Evolutionary conservation across 2,113 vertebrate species (phyloP).

Genomic region (Toxostoma redivivum): DNA sequence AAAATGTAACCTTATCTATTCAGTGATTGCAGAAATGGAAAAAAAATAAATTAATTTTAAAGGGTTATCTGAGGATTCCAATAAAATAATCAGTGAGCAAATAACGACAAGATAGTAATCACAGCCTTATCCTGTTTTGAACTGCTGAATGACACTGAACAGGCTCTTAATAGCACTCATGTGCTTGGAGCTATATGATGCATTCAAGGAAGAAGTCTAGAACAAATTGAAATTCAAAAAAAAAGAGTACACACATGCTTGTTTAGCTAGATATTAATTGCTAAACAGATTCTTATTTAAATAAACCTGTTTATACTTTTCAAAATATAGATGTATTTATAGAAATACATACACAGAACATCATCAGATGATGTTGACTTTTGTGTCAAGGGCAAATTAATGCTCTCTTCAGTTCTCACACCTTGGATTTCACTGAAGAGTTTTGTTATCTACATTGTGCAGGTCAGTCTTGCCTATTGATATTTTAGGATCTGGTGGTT

Average conservation of each 20-base stretch:
- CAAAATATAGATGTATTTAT: neutral
- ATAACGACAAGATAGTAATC: neutral
- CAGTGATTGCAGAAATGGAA: neutral
- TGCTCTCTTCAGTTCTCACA: neutral
- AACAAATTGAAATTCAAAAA: neutral
- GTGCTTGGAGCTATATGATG: neutral
- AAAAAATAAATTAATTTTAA: neutral
- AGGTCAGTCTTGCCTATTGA: neutral
- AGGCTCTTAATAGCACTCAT: neutral
- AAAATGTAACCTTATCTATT: neutral
- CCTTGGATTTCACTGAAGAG: neutral
- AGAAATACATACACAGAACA: neutral
- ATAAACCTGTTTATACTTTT: neutral
- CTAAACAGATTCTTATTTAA: neutral
- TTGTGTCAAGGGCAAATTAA: neutral
- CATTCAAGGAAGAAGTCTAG: neutral
- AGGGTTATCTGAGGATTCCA: neutral
- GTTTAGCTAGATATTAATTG: neutral
- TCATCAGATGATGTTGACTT: neutral
- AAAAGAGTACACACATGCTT: neutral
- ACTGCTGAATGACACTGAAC: neutral
- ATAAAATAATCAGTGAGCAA: neutral
- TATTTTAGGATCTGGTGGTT: neutral
- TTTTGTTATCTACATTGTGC: neutral
- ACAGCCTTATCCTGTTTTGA: neutral